Base-by-base conservation (phyloP, 2,797 vertebrate species). In the Adelosebastes latens region DNA sequence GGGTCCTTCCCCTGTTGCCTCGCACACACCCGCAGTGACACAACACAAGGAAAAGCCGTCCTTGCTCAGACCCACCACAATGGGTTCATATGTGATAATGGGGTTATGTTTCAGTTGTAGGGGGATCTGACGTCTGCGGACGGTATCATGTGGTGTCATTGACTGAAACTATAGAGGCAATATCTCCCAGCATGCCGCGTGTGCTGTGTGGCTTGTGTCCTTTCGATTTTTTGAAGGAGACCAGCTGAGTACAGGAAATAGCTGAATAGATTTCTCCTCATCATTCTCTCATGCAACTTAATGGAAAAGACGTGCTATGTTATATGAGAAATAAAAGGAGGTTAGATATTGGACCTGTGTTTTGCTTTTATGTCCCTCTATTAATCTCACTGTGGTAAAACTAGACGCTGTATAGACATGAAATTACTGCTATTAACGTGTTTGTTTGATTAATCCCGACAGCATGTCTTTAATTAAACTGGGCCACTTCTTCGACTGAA, bases 171-270 rank as follows among this genome's bases (percentile, higher is more conserved):
- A 60, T 77, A 87, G 89, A 90, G 49, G 68, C 56, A 53, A 75
- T 39, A 68, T 84, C 18, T 74, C 67, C 27, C 27, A 62, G 32
- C 68, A 25, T 67, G 73, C 75, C n/a, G 3, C 0, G 16, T 56
- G 39, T 22, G 58, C 52, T 3, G 42, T 83, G 59, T 27, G 61
- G 71, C 66, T 83, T 2, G 2, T 88, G 81, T 79, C 84, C 83
- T 89, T 93, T 93, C 24, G 75, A 89, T 91, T 88, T 87, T 88
- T 59, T 90, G 59, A 89, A 89, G 88, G 80, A 85, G 72, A 84
- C 39, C 29, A 79, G 59, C 56, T 60, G 29, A 86, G 71, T 75
- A 76, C 60, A 82, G 63, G 64, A 85, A 88, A 88, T 77, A 61
- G 46, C 27, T 36, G 27, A 75, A 83, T 80, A 72, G 71, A 87